Conservation (phyloP, 2,888 invertebrate genomes). For the Chaitophorus viminalis region DNA sequence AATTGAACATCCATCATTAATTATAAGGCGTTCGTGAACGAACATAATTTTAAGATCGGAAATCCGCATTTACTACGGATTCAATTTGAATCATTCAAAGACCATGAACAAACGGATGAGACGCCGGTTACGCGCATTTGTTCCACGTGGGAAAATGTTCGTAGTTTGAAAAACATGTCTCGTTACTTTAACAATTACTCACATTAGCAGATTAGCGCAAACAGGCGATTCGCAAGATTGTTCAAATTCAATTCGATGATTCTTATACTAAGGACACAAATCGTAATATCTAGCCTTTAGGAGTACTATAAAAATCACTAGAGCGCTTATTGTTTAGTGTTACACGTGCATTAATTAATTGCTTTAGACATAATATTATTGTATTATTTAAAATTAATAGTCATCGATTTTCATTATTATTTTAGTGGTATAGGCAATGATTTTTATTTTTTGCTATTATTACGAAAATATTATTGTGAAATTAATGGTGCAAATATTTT, state of each 20-base stretch:
- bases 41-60: conserved; percentile 21
- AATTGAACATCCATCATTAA: conserved; percentile 4
- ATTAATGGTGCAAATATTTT: too few relatives aligned
- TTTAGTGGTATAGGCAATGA: too few relatives aligned
- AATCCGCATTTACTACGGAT: conserved; percentile 43
- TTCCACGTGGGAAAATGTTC: conserved; percentile 49
- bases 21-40: background rate
- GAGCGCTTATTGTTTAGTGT: background rate
- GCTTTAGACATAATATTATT: too few relatives aligned
- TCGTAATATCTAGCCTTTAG: background rate
- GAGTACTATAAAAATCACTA: background rate
- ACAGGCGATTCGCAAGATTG: background rate
- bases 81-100: too few relatives aligned
- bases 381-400: too few relatives aligned
- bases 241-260: background rate
- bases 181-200: background rate
- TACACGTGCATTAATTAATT: background rate
- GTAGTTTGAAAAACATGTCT: conserved; percentile 10
- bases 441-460: too few relatives aligned
- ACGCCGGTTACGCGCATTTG: conserved; percentile 30
- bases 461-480: too few relatives aligned
- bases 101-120: conserved; percentile 36
- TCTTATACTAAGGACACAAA: background rate
- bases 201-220: background rate
- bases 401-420: too few relatives aligned